Percentiles rank a stretch among this genome's conserved stretches.
phyloP scores from a whole-genome alignment of 2,797 vertebrate genomes.

The Xenentodon cancila region DNA sequence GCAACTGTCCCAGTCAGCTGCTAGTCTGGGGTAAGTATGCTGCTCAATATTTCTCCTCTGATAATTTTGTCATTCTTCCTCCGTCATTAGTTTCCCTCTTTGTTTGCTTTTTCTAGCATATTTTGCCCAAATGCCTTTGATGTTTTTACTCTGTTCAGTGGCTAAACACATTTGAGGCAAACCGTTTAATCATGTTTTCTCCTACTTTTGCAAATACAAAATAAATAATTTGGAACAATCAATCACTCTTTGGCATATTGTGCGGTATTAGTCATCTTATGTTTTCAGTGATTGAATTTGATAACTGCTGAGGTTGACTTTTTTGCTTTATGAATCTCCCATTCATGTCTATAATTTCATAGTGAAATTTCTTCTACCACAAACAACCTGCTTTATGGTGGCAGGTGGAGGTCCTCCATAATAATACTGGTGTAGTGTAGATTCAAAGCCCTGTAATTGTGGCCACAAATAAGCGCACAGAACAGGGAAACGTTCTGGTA shows the following conservation, averaged over 20 bases:
- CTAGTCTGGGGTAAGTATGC: constrained; percentile 73
- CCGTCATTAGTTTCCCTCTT: background rate
- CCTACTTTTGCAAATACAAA: too few species aligned
- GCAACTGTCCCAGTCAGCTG: constrained; percentile 65
- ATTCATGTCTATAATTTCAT: constrained; percentile 8
- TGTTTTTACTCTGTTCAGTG: constrained; percentile 10
- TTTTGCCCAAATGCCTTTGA: background rate
- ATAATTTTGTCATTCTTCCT: background rate
- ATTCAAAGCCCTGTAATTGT: constrained; percentile 29
- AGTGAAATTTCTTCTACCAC: constrained; percentile 13
- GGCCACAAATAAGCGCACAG: background rate
- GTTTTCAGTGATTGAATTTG: background rate
- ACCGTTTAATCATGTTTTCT: background rate
- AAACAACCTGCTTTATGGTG: constrained; percentile 12
- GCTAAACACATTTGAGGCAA: background rate
- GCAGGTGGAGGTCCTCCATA: background rate
- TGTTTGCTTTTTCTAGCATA: background rate
- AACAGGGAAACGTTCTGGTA: background rate
- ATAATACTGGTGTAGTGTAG: background rate
- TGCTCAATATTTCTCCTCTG: constrained; percentile 18
- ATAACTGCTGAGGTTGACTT: constrained; percentile 9
- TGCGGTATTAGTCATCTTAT: too few species aligned
- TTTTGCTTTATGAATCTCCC: background rate
- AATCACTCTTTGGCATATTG: too few species aligned
- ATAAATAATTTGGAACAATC: too few species aligned